Evolutionary conservation across 92 coral and sea anemone species (phyloP).

Genomic region (Phenganax stokvisi): DNA sequence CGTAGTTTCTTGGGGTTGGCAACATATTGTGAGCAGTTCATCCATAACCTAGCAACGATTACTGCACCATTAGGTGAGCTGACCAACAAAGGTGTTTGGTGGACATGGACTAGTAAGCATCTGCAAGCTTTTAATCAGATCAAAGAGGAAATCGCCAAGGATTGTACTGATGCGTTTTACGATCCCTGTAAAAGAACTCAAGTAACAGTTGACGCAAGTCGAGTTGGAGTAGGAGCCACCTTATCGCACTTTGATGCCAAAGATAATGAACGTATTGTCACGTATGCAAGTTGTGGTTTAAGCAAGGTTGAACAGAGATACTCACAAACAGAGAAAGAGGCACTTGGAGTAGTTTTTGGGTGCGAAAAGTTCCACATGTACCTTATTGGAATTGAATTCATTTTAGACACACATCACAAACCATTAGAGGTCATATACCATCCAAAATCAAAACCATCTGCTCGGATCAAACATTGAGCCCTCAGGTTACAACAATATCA

Average conservation of each 20-base stretch:
- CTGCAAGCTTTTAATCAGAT: slow-evolving; percentile 1
- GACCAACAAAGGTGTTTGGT: neutral
- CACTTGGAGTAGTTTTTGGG: neutral
- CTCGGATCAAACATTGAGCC: neutral
- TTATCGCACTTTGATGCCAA: slow-evolving; percentile 6
- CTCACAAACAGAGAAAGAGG: slow-evolving; percentile 1
- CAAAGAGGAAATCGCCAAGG: neutral
- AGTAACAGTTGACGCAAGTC: neutral
- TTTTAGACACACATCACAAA: neutral
- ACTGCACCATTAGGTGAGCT: slow-evolving; percentile 15
- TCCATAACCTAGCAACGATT: slow-evolving; percentile 16
- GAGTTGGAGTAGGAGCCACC: slow-evolving; percentile 10
- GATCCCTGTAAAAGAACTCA: neutral
- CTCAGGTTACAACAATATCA: neutral
- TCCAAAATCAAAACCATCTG: neutral
- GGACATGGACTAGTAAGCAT: slow-evolving; percentile 1
- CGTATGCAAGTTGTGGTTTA: neutral
- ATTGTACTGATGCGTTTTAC: slow-evolving; percentile 32
- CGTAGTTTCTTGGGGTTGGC: slow-evolving; percentile 24
- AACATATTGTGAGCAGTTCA: slow-evolving; percentile 24
- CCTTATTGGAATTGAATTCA: slow-evolving; percentile 1
- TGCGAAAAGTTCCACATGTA: neutral
- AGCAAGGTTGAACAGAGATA: neutral
- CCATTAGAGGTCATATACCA: neutral
- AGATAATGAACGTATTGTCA: neutral